A percentile compares a stretch with the other conserved stretches of the same genome.
These are phyloP conservation scores for Clinocottus analis DNA, from an alignment of 2,113 vertebrate genomes.

Conservation along the genomic window DNA sequence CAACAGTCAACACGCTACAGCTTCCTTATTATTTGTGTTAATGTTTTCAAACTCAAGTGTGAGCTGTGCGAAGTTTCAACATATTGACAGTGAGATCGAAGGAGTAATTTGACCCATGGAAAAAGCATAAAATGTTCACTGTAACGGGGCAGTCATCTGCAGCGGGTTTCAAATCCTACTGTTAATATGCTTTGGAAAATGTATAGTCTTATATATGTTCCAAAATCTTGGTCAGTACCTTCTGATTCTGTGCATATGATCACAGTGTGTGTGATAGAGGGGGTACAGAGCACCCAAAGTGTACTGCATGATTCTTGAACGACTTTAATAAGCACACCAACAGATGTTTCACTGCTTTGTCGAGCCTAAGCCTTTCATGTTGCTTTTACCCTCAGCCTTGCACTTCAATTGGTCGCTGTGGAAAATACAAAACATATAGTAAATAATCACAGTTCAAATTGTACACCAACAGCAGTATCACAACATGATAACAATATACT, in stretches of 20 bases:
- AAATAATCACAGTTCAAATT: background rate
- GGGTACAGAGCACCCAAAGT: constrained; percentile 31
- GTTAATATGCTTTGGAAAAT: background rate
- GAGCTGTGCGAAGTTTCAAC: background rate
- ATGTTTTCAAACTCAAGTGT: constrained; percentile 2
- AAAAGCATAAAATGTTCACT: background rate
- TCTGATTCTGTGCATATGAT: constrained; percentile 14
- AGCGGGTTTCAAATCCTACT: background rate
- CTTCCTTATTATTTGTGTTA: background rate
- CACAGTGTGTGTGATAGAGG: background rate
- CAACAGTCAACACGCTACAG: background rate
- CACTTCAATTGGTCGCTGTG: constrained; percentile 80
- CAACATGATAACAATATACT: background rate
- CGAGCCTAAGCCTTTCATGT: constrained; percentile 75
- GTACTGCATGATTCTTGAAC: constrained; percentile 21
- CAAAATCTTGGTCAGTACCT: background rate
- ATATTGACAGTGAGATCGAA: background rate
- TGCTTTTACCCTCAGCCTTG: constrained; percentile 54
- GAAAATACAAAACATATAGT: constrained; percentile 43
- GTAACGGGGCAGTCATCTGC: background rate
- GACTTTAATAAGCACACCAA: constrained; percentile 70
- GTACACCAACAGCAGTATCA: background rate
- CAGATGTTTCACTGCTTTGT: constrained; percentile 72
- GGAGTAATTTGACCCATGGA: background rate
- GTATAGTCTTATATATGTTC: background rate